phyloP scores from a whole-genome alignment of 2,113 vertebrate species.

The Anguilla japonica region DNA sequence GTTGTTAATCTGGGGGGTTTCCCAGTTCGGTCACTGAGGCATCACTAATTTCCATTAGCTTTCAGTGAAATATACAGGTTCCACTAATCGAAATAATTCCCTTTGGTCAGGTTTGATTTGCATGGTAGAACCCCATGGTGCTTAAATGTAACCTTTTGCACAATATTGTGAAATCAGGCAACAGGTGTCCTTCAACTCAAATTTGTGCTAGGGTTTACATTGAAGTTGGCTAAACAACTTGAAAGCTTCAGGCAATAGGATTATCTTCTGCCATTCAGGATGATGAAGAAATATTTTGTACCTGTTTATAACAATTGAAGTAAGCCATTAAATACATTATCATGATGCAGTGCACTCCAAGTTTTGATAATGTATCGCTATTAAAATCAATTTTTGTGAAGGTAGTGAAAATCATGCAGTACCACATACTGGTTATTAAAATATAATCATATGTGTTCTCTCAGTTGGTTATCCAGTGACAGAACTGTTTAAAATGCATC shows the following conservation, averaged over 20 bases:
- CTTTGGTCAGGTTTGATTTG: no score
- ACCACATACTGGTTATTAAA: neutral
- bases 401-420: neutral
- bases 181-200: no score
- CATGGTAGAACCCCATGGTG: no score
- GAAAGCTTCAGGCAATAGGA: no score
- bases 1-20: neutral
- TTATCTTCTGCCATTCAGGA: no score
- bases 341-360: neutral
- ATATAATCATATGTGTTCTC: neutral
- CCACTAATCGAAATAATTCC: no score
- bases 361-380: neutral
- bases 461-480: neutral
- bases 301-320: neutral
- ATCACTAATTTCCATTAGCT: no score
- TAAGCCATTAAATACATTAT: neutral
- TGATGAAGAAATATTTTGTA: neutral
- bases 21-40: neutral
- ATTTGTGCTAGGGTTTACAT: no score
- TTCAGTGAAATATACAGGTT: no score
- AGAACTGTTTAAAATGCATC: neutral
- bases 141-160: no score
- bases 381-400: neutral
- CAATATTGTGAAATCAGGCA: no score
- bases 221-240: no score